Evolutionary conservation across 2,888 invertebrate species (phyloP), one percentile per base, ranked within the genome.

Genomic region (Xylophagus ater): DNA sequence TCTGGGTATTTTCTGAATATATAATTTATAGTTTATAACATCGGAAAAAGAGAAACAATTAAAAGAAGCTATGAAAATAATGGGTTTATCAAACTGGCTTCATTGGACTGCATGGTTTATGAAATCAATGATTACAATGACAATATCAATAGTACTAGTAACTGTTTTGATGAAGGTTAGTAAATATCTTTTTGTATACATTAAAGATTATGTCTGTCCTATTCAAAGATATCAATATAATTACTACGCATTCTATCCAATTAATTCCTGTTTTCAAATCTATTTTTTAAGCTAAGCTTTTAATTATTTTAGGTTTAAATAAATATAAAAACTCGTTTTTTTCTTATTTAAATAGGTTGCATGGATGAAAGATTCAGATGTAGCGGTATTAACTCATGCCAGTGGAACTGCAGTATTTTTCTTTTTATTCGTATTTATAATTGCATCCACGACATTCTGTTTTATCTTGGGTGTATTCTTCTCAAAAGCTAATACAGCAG

Each of bases 61-160:
- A 3, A 51, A 51, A 81, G 85, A 85, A 68, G 74, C 82, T 2
- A 80, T 87, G 81, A 83, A 83, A 68, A 81, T 88, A 65, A 86
- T 87, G 78, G 88, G 88, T 2, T 63, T 88, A 29, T 72, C 77
- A 21, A 78, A 78, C 32, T 81, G 81, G 74, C 66, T 86, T 47
- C 80, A 88, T 53, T 88, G 87, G 82, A 53, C 71, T 2, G 81
- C 85, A 3, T 88, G 88, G 85, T 87, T 82, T 57, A 64, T 75
- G 36, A 82, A 82, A 56, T 78, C 81, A 39, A 70, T 84, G 40
- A 43, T 78, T 4, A 76, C 76, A 47, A 67, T 81, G 42, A 40
- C 76, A 2, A 51, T 81, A 13, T 71, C 78, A 1, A 66, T 75
- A 1, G 37, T 67, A 9, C 45, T 73, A 1, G 66, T 78, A 12